A percentile compares a stretch with the other conserved stretches of the same genome.
phyloP scores from a whole-genome alignment of 2,888 invertebrate genomes.

The Calephelis perditalis region DNA sequence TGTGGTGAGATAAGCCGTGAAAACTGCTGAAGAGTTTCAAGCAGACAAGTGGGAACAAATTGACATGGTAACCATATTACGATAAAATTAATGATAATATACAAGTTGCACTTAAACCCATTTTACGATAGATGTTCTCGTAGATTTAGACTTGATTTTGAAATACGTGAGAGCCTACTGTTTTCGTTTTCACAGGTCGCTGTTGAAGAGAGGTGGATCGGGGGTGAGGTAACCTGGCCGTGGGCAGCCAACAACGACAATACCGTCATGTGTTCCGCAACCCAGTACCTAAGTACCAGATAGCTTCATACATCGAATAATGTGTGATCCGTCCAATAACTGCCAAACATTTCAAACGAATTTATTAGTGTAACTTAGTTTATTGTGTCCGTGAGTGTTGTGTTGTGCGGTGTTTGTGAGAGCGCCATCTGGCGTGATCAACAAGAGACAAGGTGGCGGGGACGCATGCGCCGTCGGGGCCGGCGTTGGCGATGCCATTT shows the following conservation, averaged over 20 bases:
- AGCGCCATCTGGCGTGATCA: conserved; percentile 60
- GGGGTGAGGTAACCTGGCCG: conserved; percentile 73
- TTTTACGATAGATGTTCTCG: too few relatives aligned
- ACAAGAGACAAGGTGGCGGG: conserved; percentile 79
- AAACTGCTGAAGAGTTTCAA: too few relatives aligned
- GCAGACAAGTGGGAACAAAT: too few relatives aligned
- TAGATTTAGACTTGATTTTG: conserved; percentile 28
- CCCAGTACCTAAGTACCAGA: conserved; percentile 55
- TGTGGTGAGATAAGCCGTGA: too few relatives aligned
- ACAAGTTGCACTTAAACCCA: too few relatives aligned
- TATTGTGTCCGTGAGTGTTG: conserved; percentile 51
- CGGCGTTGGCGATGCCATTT: conserved; percentile 93
- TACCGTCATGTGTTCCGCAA: conserved; percentile 60
- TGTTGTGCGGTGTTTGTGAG: conserved; percentile 37
- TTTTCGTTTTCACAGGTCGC: conserved; percentile 62
- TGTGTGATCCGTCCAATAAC: conserved; percentile 72
- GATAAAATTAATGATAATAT: too few relatives aligned
- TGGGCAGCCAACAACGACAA: conserved; percentile 35
- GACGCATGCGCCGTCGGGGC: conserved; percentile 80
- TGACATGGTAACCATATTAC: too few relatives aligned
- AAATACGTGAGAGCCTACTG: conserved; percentile 73
- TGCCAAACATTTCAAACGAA: conserved; percentile 73
- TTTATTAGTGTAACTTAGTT: conserved; percentile 61
- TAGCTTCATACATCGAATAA: conserved; percentile 61
- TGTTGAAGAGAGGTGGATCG: conserved; percentile 66